A percentile compares a stretch with the other conserved stretches of the same genome.
Conservation (phyloP, 37 sponge, comb jelly and placozoan genomes). For the Oopsacas minuta region DNA sequence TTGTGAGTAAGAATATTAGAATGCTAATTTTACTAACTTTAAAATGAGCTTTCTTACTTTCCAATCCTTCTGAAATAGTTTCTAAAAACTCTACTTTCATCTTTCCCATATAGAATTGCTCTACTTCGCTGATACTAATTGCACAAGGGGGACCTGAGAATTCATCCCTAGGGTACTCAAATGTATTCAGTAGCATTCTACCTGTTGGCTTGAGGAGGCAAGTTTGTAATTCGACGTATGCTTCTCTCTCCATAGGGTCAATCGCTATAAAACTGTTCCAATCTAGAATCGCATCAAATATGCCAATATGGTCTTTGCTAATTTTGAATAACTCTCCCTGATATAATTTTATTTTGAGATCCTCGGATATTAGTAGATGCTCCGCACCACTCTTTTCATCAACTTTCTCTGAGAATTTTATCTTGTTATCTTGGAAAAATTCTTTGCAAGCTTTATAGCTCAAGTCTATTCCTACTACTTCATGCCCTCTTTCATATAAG, state of each 20-base stretch:
- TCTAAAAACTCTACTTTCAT: background rate
- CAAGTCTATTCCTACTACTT: background rate
- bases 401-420: background rate
- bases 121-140: background rate
- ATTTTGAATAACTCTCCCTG: background rate
- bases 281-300: constrained; percentile 6
- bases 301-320: background rate
- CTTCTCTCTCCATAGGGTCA: background rate
- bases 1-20: background rate
- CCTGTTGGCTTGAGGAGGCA: background rate
- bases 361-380: background rate
- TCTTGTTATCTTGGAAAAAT: background rate
- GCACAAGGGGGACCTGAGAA: background rate
- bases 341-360: background rate
- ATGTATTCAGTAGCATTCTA: background rate
- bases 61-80: background rate
- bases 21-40: background rate
- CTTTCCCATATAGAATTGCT: background rate
- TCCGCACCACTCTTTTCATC: background rate
- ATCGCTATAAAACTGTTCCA: background rate
- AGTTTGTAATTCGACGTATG: background rate
- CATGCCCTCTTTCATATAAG: background rate
- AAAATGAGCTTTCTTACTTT: background rate
- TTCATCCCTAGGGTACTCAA: background rate
- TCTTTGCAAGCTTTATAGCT: constrained; percentile 4